A percentile compares a stretch with the other conserved stretches of the same genome.
phyloP scores from a whole-genome alignment of 2,797 vertebrate species.

The Naso thynnoides region DNA sequence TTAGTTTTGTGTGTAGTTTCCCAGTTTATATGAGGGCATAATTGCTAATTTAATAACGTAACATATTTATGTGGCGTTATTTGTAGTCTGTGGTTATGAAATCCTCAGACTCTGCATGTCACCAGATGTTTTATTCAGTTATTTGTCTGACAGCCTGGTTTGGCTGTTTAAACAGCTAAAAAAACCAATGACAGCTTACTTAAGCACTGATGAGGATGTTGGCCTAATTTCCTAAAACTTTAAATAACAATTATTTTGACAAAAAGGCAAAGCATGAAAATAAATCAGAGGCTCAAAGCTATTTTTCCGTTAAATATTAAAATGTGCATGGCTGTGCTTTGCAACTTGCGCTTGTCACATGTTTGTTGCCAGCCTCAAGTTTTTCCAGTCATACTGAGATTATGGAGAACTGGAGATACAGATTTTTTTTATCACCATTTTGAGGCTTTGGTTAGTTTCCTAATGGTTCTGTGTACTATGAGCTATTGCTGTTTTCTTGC shows the following conservation, averaged over 20 bases:
- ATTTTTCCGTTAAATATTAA: not conserved
- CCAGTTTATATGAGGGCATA: too few relatives aligned
- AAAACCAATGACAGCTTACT: too few relatives aligned
- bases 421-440: slow-evolving; percentile 3
- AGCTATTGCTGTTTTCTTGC: not conserved
- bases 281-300: not conserved
- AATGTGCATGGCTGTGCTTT: slow-evolving; percentile 3
- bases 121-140: not conserved
- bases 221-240: not conserved
- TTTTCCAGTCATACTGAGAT: slow-evolving; percentile 11
- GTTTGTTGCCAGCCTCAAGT: not conserved
- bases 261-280: not conserved
- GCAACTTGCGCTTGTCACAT: not conserved
- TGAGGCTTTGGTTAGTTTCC: slow-evolving; percentile 1
- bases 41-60: too few relatives aligned
- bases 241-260: not conserved
- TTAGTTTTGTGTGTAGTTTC: too few relatives aligned
- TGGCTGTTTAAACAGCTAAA: not conserved
- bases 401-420: not conserved
- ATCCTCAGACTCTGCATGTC: not conserved
- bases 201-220: not conserved
- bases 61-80: too few relatives aligned
- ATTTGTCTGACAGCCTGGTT: not conserved
- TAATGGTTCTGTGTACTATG: not conserved
- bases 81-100: not conserved